Conservation (phyloP, 2,113 vertebrate genomes). For the Pipa parva region DNA sequence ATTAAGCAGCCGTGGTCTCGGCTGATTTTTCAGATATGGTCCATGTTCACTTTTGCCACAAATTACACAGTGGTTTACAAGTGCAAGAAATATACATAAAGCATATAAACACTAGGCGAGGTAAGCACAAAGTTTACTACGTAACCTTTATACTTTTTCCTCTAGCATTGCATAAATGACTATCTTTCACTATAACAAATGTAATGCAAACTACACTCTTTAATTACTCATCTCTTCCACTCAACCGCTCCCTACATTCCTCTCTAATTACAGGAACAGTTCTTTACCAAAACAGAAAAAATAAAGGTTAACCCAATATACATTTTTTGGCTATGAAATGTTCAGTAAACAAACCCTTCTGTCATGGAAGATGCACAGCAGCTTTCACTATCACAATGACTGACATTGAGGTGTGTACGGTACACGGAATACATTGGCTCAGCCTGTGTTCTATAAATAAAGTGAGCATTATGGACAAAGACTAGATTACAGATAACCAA, state of each 20-base stretch:
- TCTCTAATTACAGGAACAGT: neutral
- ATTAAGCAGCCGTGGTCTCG: no score
- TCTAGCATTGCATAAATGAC: no score
- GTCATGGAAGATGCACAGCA: neutral
- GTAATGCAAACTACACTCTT: neutral
- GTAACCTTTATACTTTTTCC: no score
- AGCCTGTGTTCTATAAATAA: neutral
- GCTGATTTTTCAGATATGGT: no score
- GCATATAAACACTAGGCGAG: no score
- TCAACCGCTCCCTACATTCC: slow-evolving; percentile 2
- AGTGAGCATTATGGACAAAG: neutral
- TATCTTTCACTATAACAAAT: neutral
- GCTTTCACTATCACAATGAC: neutral
- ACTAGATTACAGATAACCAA: slow-evolving; percentile 12
- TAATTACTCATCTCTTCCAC: neutral
- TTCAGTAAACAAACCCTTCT: neutral
- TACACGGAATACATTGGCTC: neutral
- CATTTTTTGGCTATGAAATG: neutral
- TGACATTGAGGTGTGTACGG: neutral
- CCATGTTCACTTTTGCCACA: no score
- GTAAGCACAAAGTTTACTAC: no score
- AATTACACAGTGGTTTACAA: no score
- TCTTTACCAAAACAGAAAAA: neutral
- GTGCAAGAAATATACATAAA: no score
- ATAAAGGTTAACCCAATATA: neutral